Evolutionary conservation across 2,888 invertebrate genomes (phyloP).

Genomic region (Anticlea derivata): DNA sequence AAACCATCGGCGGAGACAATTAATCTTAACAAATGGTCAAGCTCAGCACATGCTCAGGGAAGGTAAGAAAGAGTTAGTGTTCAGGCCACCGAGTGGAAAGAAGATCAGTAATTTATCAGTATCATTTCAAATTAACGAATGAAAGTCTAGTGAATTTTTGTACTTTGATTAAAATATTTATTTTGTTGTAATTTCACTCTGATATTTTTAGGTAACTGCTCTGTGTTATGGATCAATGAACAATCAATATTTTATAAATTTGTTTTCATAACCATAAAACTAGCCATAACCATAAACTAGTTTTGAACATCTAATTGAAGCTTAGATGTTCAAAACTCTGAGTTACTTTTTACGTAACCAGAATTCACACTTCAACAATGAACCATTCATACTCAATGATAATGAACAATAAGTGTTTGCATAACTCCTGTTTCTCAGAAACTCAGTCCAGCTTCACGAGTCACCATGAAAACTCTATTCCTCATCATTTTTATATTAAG

Average conservation of each 20-base stretch:
- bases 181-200: neutral
- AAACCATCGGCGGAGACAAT: conserved; percentile 27
- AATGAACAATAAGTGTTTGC: conserved; percentile 22
- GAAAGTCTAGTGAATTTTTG: conserved; percentile 9
- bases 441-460: conserved; percentile 5
- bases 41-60: conserved; percentile 38
- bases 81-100: conserved; percentile 53
- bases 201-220: too few relatives aligned
- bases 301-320: too few relatives aligned
- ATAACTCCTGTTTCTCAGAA: conserved; percentile 10
- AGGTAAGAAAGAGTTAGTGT: conserved; percentile 58
- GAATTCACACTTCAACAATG: conserved; percentile 21
- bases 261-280: too few relatives aligned
- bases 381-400: conserved; percentile 9
- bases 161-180: conserved; percentile 17
- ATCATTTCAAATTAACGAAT: conserved; percentile 54
- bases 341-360: conserved; percentile 17
- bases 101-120: conserved; percentile 63
- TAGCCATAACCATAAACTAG: too few relatives aligned
- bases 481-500: conserved; percentile 7
- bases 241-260: too few relatives aligned
- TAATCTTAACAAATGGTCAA: conserved; percentile 36
- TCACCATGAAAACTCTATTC: conserved; percentile 21
- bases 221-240: too few relatives aligned
- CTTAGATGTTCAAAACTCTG: neutral